Base-by-base conservation (phyloP, 2,888 invertebrate species). In the Eledona agricola region DNA sequence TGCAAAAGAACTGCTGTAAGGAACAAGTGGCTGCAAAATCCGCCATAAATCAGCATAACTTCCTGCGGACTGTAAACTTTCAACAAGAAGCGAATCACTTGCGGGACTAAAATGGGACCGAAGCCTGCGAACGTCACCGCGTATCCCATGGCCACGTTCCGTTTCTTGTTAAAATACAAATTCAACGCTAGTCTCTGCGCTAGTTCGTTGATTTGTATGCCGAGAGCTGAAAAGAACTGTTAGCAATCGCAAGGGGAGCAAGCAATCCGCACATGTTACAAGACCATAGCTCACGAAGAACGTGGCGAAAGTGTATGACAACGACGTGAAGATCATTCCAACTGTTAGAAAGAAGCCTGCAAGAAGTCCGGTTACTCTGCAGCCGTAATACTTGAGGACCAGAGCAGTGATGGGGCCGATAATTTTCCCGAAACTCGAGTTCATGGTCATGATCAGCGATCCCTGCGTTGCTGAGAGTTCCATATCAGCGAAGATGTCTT, bases 381-480 rank as follows among this genome's bases (percentile, higher is more conserved):
- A 88, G 6, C 86, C 85, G 61, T 79, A 86, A 11, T 74, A 75
- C 49, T 80, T 79, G 3, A 88, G 69, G 4, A 87, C 70, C 0
- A 85, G 84, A 0, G 86, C 87, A 57, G 85, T 85, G 49, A 85
- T 78, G 47, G 88, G 77, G 0, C 87, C 87, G 15, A 84, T 67
- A 7, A 83, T 72, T 83, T 87, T 85, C 4, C 86, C 85, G 61
- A 85, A 81, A 11, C 86, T 85, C 60, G 85, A 81, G 69, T 88
- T 87, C 7, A 84, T 73, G 59, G 83, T 85, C 38, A 87, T 81
- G 26, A 88, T 82, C 11, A 85, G 74, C 1, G 85, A 79, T 3
- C 81, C 80, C 65, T 87, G 81, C 0, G 84, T 83, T 1, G 83
- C 82, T 7, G 81, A 76, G 47, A 88, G 73, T 2, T 79, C 79